phyloP scores from a whole-genome alignment of 2,888 invertebrate species.

The Azorinus chamasolen region DNA sequence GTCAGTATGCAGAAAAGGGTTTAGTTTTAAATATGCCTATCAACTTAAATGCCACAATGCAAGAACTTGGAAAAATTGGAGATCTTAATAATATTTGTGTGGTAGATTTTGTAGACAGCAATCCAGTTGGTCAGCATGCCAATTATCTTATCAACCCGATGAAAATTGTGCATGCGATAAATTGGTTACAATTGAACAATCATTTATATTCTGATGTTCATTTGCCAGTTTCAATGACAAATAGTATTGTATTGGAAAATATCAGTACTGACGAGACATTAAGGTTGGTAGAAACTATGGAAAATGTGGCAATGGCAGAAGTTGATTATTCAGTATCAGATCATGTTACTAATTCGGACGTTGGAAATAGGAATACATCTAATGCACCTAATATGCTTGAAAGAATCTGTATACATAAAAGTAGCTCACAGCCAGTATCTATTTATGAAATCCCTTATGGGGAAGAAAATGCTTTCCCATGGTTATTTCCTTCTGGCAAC shows the following conservation, averaged over 20 bases:
- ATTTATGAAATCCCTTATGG: slow-evolving; percentile 21
- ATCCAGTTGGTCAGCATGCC: not conserved
- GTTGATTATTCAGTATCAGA: too few species aligned
- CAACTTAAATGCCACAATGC: not conserved
- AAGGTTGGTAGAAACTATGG: too few species aligned
- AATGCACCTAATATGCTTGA: too few species aligned
- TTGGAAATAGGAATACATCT: too few species aligned
- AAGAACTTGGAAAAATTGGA: not conserved
- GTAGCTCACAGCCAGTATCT: slow-evolving; percentile 15
- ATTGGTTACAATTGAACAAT: slow-evolving; percentile 34
- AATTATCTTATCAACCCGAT: not conserved
- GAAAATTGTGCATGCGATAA: slow-evolving; percentile 10
- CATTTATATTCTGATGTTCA: too few species aligned
- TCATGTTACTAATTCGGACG: too few species aligned
- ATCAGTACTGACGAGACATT: too few species aligned
- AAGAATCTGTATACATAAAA: slow-evolving; percentile 1
- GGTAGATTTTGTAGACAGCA: not conserved
- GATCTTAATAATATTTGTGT: slow-evolving; percentile 3
- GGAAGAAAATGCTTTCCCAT: slow-evolving; percentile 25
- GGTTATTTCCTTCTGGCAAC: slow-evolving; percentile 16
- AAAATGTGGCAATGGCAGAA: too few species aligned
- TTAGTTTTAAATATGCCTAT: not conserved
- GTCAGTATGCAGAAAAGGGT: not conserved
- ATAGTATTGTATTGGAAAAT: too few species aligned
- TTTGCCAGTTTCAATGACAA: too few species aligned